Evolutionary conservation across 1,140 invertebrate genomes (phyloP).

Genomic region (Mycetomoellerius zeteki): DNA sequence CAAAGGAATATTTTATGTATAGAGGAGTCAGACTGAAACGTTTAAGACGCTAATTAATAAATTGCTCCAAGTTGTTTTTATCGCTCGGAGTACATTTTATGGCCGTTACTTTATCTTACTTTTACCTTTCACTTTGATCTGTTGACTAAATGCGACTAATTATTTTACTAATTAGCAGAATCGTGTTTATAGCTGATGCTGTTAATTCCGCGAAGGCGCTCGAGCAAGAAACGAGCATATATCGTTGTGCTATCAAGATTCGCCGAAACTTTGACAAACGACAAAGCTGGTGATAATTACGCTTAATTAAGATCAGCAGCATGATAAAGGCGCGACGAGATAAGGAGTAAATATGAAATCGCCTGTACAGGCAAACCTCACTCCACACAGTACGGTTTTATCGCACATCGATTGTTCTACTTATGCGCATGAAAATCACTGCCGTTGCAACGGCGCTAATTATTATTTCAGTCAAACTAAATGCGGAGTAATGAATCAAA

Average conservation of each 20-base stretch:
- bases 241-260: slow-evolving; percentile 39
- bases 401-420: slow-evolving; percentile 63
- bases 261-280: slow-evolving; percentile 54
- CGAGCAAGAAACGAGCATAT: slow-evolving; percentile 26
- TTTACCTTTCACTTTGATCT: not conserved
- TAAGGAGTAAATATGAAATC: slow-evolving; percentile 63
- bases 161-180: slow-evolving; percentile 26
- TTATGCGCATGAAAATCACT: slow-evolving; percentile 57
- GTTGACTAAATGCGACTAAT: not conserved
- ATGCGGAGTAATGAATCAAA: slow-evolving; percentile 25
- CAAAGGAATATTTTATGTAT: not conserved
- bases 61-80: not conserved
- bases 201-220: slow-evolving; percentile 22
- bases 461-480: slow-evolving; percentile 53
- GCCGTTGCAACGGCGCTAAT: slow-evolving; percentile 48
- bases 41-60: slow-evolving; percentile 6
- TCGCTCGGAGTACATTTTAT: not conserved
- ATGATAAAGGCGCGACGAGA: slow-evolving; percentile 33
- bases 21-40: not conserved
- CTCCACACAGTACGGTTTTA: slow-evolving; percentile 25
- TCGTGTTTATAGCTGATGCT: not conserved
- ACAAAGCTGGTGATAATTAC: slow-evolving; percentile 54
- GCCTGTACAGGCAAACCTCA: slow-evolving; percentile 14
- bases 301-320: slow-evolving; percentile 51
- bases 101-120: not conserved